These are phyloP conservation scores for Stegophylla sp. DNA, from an alignment of 2,888 invertebrate genomes.

Conservation along the genomic window DNA sequence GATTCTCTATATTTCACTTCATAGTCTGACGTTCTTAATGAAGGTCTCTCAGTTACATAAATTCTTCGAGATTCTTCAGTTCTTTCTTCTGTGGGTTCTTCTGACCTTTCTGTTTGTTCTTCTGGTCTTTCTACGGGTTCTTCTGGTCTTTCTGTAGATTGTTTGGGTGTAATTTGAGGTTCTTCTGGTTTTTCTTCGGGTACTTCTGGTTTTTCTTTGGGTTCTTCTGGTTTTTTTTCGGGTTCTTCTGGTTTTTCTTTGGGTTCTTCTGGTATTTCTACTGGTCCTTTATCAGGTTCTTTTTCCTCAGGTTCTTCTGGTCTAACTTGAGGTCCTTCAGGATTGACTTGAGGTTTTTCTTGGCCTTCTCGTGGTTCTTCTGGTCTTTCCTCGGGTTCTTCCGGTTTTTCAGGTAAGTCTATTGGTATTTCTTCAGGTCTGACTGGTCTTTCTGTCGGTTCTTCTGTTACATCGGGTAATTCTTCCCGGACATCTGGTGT, in stretches of 20 bases:
- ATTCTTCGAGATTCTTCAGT: conserved; percentile 27
- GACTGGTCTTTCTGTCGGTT: background rate
- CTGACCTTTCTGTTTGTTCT: background rate
- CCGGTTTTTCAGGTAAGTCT: background rate
- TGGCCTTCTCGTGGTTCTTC: background rate
- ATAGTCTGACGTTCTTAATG: background rate
- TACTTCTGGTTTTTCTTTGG: background rate
- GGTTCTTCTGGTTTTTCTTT: background rate
- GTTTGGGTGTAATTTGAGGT: background rate
- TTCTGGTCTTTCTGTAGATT: background rate
- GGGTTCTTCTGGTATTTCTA: background rate
- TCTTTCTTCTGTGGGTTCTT: too few species aligned
- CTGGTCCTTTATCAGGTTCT: background rate
- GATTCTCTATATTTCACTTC: background rate
- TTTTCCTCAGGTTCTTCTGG: background rate
- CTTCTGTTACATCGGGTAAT: background rate
- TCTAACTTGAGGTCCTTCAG: background rate
- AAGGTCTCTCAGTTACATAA: background rate
- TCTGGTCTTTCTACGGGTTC: background rate
- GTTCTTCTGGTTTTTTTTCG: background rate
- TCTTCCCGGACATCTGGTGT: background rate
- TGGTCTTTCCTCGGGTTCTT: background rate
- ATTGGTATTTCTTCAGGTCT: background rate
- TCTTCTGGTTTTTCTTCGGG: background rate
- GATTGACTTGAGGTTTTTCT: background rate